Conservation (phyloP, 2,797 vertebrate species). For the Discoglossus pictus region DNA sequence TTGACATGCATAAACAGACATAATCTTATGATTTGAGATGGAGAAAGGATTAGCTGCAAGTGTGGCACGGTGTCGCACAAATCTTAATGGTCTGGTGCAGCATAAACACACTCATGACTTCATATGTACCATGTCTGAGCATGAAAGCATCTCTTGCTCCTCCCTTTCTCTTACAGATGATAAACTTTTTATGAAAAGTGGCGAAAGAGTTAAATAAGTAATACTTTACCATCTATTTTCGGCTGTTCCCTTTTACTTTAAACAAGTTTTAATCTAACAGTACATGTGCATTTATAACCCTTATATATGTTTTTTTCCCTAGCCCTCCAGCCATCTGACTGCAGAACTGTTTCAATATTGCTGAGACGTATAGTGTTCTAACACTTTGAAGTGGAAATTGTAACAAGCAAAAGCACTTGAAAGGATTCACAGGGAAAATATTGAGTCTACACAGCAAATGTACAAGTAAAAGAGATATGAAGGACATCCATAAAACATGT, state of each 20-base stretch:
- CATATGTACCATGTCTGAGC: no score
- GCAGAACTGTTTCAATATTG: constrained; percentile 52
- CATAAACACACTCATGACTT: no score
- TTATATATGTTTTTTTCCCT: constrained; percentile 32
- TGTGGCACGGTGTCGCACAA: no score
- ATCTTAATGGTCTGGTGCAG: no score
- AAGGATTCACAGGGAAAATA: constrained; percentile 34
- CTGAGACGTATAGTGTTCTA: constrained; percentile 36
- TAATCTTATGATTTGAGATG: no score
- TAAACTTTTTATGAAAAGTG: no score
- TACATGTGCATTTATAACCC: constrained; percentile 41
- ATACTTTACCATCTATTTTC: constrained; percentile 25
- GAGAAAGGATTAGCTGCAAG: no score
- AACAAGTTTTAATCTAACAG: constrained; percentile 34
- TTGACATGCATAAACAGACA: no score
- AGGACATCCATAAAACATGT: constrained; percentile 3
- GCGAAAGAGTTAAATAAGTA: constrained; percentile 3
- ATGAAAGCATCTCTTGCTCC: no score
- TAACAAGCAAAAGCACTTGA: constrained; percentile 46
- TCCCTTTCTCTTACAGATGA: no score
- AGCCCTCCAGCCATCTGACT: constrained; percentile 40
- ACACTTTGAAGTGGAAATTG: constrained; percentile 51
- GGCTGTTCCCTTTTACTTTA: constrained; percentile 32
- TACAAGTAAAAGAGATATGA: constrained; percentile 38
- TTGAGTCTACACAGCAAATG: constrained; percentile 36